These are phyloP conservation scores for Alentia gelatinosa DNA, from an alignment of 2,888 invertebrate genomes.

Conservation along the genomic window DNA sequence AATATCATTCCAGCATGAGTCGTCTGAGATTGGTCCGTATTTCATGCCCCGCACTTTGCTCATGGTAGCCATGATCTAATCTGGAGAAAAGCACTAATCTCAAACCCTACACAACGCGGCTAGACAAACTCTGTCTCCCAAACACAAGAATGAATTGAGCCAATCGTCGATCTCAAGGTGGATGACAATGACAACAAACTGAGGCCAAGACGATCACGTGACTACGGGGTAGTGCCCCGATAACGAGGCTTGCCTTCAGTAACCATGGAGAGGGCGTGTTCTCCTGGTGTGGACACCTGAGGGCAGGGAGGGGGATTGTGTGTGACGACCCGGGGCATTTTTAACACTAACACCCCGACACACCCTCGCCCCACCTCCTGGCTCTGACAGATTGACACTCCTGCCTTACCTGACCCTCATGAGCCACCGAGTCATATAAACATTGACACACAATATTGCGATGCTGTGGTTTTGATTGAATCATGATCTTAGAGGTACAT, in stretches of 20 bases:
- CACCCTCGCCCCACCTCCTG: not conserved
- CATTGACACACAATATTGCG: too few species aligned
- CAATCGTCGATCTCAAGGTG: not conserved
- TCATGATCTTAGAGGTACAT: too few species aligned
- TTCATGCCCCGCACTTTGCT: too few species aligned
- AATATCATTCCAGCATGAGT: too few species aligned
- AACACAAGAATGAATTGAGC: not conserved
- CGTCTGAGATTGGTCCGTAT: too few species aligned
- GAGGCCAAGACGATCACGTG: not conserved
- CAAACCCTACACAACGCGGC: too few species aligned
- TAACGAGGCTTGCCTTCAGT: constrained; percentile 11
- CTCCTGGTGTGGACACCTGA: not conserved
- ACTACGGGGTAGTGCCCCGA: not conserved
- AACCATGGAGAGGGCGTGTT: not conserved
- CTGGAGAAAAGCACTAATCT: too few species aligned
- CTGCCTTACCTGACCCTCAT: too few species aligned
- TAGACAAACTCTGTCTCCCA: too few species aligned
- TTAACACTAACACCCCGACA: not conserved
- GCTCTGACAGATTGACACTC: not conserved
- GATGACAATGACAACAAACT: not conserved
- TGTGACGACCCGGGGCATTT: not conserved
- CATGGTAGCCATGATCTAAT: too few species aligned
- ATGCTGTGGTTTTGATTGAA: too few species aligned
- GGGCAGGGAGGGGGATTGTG: not conserved
- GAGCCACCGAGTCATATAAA: too few species aligned